Evolutionary conservation across 2,113 vertebrate species (phyloP).

Genomic region (Leptocoma aspasia): DNA sequence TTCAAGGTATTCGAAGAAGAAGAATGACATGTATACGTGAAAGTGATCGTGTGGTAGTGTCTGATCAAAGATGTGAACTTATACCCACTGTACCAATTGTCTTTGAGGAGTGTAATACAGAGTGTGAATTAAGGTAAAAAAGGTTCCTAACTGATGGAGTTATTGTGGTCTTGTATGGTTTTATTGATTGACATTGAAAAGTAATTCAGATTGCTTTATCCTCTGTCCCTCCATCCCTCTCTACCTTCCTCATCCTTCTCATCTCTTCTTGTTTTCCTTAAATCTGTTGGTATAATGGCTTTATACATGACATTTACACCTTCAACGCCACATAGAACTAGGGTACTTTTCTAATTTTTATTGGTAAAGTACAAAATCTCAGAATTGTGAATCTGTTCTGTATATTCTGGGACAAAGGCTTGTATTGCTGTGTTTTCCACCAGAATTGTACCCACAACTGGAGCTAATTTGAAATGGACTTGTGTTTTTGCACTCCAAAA

Average conservation of each 20-base stretch:
- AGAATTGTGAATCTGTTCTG: neutral
- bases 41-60: conserved; percentile 83
- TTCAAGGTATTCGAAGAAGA: conserved; percentile 74
- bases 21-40: conserved; percentile 82
- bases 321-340: neutral
- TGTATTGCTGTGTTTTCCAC: neutral
- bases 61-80: conserved; percentile 88
- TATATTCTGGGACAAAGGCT: neutral
- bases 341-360: neutral
- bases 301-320: neutral
- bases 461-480: neutral
- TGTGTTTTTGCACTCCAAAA: neutral
- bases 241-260: neutral
- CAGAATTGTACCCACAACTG: neutral
- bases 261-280: neutral
- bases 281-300: neutral
- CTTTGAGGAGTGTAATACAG: conserved; percentile 84
- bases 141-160: neutral
- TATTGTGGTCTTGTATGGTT: neutral
- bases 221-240: neutral
- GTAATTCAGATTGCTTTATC: neutral
- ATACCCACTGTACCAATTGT: conserved; percentile 67
- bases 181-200: neutral
- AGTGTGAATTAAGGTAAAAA: conserved; percentile 91
- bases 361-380: neutral